Evolutionary conservation across 2,797 vertebrate genomes (phyloP).

Genomic region (Epinephelus awoara): DNA sequence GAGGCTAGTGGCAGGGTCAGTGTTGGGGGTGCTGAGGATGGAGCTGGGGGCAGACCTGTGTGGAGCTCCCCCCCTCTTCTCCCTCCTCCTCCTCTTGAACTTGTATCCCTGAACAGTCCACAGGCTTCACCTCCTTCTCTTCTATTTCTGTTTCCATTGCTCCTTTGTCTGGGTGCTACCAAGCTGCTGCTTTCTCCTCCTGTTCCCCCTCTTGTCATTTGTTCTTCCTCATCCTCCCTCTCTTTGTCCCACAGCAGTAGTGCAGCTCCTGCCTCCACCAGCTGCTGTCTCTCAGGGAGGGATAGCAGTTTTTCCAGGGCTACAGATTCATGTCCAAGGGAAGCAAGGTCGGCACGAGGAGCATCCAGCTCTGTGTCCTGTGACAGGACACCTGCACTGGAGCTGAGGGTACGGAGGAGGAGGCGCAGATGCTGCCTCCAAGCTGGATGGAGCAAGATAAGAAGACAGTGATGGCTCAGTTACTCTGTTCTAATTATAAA

Average conservation of each 20-base stretch:
- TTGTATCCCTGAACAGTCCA: conserved; percentile 11
- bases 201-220: not conserved
- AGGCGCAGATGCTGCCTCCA: conserved; percentile 85
- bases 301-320: conserved; percentile 86
- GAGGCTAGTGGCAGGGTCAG: conserved; percentile 12
- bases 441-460: conserved; percentile 22
- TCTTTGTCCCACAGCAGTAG: conserved; percentile 65
- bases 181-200: conserved; percentile 3
- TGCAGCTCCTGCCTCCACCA: conserved; percentile 44
- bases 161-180: conserved; percentile 1
- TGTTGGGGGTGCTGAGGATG: conserved; percentile 34
- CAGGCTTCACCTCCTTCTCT: conserved; percentile 8
- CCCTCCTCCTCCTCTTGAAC: conserved; percentile 10
- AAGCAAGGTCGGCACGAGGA: conserved; percentile 68
- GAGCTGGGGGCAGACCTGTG: not conserved
- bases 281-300: conserved; percentile 78
- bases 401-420: conserved; percentile 83
- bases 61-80: conserved; percentile 13
- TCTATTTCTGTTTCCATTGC: conserved; percentile 22
- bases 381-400: conserved; percentile 77
- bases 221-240: conserved; percentile 55
- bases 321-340: conserved; percentile 84
- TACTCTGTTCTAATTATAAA: not conserved
- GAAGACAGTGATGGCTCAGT: not conserved
- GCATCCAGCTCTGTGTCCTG: conserved; percentile 78